phyloP scores from a whole-genome alignment of 1,140 invertebrate genomes.

The Maniola jurtina region DNA sequence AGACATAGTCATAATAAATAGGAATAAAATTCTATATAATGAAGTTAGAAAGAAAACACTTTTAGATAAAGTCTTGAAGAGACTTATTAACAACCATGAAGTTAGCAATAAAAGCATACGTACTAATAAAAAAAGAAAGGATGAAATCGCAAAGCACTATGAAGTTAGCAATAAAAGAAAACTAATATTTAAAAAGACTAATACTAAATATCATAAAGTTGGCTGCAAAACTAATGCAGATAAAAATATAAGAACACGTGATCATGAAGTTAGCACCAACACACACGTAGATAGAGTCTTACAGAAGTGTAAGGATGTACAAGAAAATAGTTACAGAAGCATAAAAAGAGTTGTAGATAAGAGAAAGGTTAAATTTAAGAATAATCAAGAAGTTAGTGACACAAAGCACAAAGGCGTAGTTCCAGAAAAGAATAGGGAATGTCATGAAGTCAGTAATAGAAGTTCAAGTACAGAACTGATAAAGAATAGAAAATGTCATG shows the following conservation, averaged over 20 bases:
- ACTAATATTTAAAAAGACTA: not conserved
- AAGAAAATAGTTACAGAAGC: not conserved
- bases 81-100: not conserved
- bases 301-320: too few species aligned
- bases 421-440: not conserved
- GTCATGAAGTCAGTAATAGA: not conserved
- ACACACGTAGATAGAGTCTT: too few species aligned
- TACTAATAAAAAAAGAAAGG: not conserved
- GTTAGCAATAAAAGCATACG: not conserved
- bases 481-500: too few species aligned
- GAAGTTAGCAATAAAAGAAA: not conserved
- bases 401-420: too few species aligned
- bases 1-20: too few species aligned
- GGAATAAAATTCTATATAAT: constrained; percentile 10
- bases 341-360: not conserved
- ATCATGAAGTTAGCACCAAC: too few species aligned
- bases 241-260: too few species aligned
- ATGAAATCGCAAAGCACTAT: constrained; percentile 28
- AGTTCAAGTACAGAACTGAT: not conserved
- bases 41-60: not conserved
- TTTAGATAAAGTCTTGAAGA: not conserved
- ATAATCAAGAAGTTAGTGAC: too few species aligned
- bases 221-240: too few species aligned
- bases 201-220: too few species aligned
- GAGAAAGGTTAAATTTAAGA: not conserved